Base-by-base conservation (phyloP, 2,797 vertebrate genomes). In the Mormyrops boulengeri region DNA sequence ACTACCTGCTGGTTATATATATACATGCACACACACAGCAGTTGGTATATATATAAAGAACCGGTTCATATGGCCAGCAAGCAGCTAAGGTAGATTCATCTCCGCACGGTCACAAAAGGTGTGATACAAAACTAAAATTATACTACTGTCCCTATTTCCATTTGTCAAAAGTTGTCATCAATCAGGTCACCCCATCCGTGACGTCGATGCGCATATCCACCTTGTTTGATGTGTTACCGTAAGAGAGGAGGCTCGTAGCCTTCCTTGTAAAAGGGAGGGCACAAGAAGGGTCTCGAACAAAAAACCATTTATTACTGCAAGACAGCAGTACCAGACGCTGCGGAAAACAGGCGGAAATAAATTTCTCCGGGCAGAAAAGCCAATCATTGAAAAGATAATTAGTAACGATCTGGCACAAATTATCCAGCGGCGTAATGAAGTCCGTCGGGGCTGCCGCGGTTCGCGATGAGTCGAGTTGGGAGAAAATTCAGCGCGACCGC, bases 321-420 rank as follows among this genome's bases (percentile, higher is more conserved):
- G 22, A n/a, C 62, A 66, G 44, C 60, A 17, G 38, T 22, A 89
- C 57, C 19, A 49, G 49, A 5, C 22, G 26, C 84, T 26, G 26
- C 55, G 9, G 52, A 69, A 69, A 69, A 30, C 2, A 30, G 12
- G 49, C 57, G 47, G 47, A 84, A 19, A 85, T 47, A 9, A 53
- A 19, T 49, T 73, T 57, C 17, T 26, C 2, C 53, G 47, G 6
- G 69, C 17, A n/a, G 53, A 84, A 19, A 69, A 87, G 44, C 89
- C 89, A 88, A 88, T 88, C 22, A 60, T 41, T 19, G 30, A n/a
- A 60, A 66, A 55, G 44, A 87, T 77, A 82, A 87, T 17, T 41
- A 69, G 44, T 49, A 82, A 89, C 69, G 88, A 88, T 52, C 12
- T 66, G 50, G 66, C 66, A 89, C 26, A 2, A 66, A 88, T 90